These are phyloP conservation scores for Chelon labrosus DNA, from an alignment of 2,797 vertebrate genomes.

Conservation along the genomic window DNA sequence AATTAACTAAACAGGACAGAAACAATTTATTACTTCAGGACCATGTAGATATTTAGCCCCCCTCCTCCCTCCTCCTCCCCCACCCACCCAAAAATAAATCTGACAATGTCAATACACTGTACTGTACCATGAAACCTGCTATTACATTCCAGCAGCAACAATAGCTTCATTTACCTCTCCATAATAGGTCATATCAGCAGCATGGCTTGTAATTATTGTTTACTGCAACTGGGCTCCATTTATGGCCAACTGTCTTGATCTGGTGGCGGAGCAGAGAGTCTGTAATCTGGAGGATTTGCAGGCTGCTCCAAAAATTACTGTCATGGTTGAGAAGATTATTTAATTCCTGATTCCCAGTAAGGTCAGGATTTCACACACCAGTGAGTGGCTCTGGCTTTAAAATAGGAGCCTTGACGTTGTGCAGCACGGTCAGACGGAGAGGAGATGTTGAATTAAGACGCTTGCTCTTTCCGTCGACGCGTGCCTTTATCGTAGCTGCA, in stretches of 20 bases:
- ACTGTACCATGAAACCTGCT: conserved; percentile 26
- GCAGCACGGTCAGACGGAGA: conserved; percentile 7
- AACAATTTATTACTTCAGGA: conserved; percentile 23
- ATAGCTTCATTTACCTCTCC: conserved; percentile 57
- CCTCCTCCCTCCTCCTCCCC: no score
- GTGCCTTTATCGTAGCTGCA: neutral
- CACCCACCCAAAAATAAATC: neutral
- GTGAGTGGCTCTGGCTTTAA: conserved; percentile 45
- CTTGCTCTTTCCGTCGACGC: neutral
- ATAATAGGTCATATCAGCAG: conserved; percentile 68
- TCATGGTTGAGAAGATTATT: conserved; percentile 69
- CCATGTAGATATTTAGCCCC: conserved; percentile 20
- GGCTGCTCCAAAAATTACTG: conserved; percentile 64
- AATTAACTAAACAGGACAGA: neutral
- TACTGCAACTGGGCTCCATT: conserved; percentile 66
- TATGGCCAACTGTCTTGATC: conserved; percentile 65
- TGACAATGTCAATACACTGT: conserved; percentile 6
- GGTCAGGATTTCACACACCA: conserved; percentile 66
- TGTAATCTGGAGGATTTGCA: conserved; percentile 66
- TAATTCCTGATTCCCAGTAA: conserved; percentile 65
- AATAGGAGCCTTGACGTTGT: conserved; percentile 35
- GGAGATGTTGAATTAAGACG: conserved; percentile 8
- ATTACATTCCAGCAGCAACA: conserved; percentile 60
- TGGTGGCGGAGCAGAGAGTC: conserved; percentile 51
- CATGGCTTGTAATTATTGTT: conserved; percentile 71